Conservation (phyloP, 2,888 invertebrate genomes). For the Amblyjoppa proteus region DNA sequence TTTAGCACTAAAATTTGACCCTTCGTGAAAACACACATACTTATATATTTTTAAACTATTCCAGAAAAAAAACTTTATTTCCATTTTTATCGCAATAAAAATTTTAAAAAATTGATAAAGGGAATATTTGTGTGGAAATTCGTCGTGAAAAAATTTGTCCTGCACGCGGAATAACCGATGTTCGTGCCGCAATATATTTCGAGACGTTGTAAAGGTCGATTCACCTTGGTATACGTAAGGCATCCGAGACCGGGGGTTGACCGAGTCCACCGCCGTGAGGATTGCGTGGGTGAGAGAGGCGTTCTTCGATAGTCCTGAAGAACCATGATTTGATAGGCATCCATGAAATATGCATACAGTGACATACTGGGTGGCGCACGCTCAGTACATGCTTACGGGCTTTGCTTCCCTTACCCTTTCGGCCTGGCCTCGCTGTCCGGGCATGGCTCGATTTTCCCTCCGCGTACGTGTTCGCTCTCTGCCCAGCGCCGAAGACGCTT, state of each 20-base stretch:
- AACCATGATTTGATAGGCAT: constrained; percentile 78
- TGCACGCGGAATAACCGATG: background rate
- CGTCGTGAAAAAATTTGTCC: background rate
- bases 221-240: background rate
- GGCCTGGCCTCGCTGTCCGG: background rate
- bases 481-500: constrained; percentile 5
- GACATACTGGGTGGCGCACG: constrained; percentile 59
- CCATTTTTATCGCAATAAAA: background rate
- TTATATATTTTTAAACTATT: too few species aligned
- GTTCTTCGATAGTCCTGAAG: constrained; percentile 66
- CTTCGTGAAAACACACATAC: too few species aligned
- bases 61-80: background rate
- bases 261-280: background rate
- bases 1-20: too few species aligned
- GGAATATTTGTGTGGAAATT: background rate
- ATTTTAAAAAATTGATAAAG: background rate
- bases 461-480: constrained; percentile 9
- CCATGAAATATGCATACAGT: constrained; percentile 80
- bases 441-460: constrained; percentile 39
- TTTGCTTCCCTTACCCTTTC: constrained; percentile 19
- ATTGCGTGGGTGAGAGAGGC: constrained; percentile 28
- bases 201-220: constrained; percentile 1
- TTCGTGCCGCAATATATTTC: background rate
- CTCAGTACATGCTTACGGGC: constrained; percentile 44
- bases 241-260: constrained; percentile 19